Evolutionary conservation across 2,888 invertebrate species (phyloP), one percentile per base, ranked within the genome.

Genomic region (Neelides folsomi): DNA sequence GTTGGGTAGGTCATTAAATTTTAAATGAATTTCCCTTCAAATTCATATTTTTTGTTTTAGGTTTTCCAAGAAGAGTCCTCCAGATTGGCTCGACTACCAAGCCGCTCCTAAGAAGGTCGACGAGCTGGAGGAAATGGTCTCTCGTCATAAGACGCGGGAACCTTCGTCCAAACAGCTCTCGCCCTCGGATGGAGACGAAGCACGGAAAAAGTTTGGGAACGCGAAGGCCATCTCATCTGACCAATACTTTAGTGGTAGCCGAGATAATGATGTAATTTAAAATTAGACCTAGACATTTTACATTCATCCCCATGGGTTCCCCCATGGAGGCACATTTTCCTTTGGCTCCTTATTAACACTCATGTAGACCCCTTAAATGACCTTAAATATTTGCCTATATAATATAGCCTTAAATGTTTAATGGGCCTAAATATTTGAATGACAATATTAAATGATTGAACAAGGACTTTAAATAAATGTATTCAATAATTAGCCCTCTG

Each of bases 221-320:
- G 94, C 97, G 2, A 98, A 98, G 72, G 87, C 93, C 12, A 98
- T 98, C 68, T 95, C 95, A 53, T 97, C 97, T 0, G 92, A 93
- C 68, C 94, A 94, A 75, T 95, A 81, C 76, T 97, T 97, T 71
- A 86, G 86, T 7, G 86, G 83, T 65, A 77, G 77, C 55, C 69
- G 71, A 53, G 73, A 76, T 66, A 79, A 79, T 63, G 73, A 75
- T 59, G 75, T 74, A 65, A 67, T 69, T 66, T 47, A 49, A 52
- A 27, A 27, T 27, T 27, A 27, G 27, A 27, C 27, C 27, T 27
- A 27, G 27, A 18, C n/a, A 16, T 18, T 27, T 27, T 27, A 27
- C 27, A 27, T 27, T 5, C 27, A 27, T 7, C 3, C 27, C 27
- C 27, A 7, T 7, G 27, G 27, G 27, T 27, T 27, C 27, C 27